Base-by-base conservation (phyloP, 2,113 vertebrate species). In the Scopus umbretta region DNA sequence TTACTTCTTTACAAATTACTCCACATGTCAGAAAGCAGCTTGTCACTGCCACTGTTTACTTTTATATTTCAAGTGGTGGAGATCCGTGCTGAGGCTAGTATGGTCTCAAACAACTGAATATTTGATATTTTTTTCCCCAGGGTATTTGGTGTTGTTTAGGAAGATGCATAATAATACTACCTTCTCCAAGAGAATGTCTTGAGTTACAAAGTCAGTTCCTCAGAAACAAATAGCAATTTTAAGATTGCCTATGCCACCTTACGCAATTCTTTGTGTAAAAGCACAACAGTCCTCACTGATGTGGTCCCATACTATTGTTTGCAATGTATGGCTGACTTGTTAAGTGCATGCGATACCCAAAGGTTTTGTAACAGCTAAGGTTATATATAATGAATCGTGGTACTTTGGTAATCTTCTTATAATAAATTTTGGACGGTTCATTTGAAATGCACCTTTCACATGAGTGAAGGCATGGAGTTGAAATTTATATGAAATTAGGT, bases 251-350 rank as follows among this genome's bases (percentile, higher is more conserved):
- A 0, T 21, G 26, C 11, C 67, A 50, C 23, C 38, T 73, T 30
- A 29, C 0, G 4, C 53, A 67, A 12, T 38, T 73, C 27, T 82
- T 43, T 68, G 47, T 74, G 47, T 56, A 40, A 52, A 66, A 58
- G 27, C 53, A 26, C 13, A 27, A n/a, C 27, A 68, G 26, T 23
- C 45, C 29, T 59, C 70, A n/a, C 26, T 63, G 49, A 17, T 3
- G 3, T 19, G 18, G 16, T 65, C 26, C 42, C 0, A 0, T 32
- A 5, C 11, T 61, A 1, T 67, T 3, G 7, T 56, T 65, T 72
- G 52, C 23, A 22, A 2, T 29, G 14, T 18, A 32, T 25, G 53
- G 18, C 32, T 26, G 53, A 61, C 29, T 68, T 38, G 19, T 10
- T 14, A 56, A 47, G 15, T 27, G 43, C 4, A 15, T 19, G 18